Base-by-base conservation (phyloP, 2,113 vertebrate species). In the Copsychus sechellarum region DNA sequence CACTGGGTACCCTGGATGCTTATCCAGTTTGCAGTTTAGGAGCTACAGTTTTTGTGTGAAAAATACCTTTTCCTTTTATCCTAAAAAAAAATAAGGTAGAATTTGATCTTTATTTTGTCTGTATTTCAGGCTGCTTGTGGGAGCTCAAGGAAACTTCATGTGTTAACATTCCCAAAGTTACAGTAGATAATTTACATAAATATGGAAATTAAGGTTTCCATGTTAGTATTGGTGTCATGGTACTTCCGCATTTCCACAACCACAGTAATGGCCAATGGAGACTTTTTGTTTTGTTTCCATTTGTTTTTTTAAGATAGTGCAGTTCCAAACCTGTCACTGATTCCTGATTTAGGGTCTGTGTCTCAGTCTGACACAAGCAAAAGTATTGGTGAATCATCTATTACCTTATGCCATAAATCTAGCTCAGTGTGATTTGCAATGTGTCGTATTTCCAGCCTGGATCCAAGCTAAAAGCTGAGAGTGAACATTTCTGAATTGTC, bases 121-220 rank as follows among this genome's bases (percentile, higher is more conserved):
- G 8, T 64, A 79, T 95, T 96, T 95, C 84, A 95, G 34, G 79
- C 61, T 95, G 58, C 53, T 38, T 69, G 61, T 92, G 34, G 73
- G 76, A 95, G 57, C 72, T 85, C 62, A 86, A 48, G 67, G 84
- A 90, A 91, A 73, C 82, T 70, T 92, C 53, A 65, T 54, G 19
- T 93, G 74, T 97, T 97, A 93, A 94, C 92, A 91, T 94, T 97
- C 47, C 38, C 81, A 74, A 89, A 96, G 40, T 66, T 85, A 86
- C 92, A 62, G 38, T 64, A 70, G 72, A 80, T 84, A 67, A 92
- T 94, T 96, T 86, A 80, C 40, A 81, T 86, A 69, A 95, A 81
- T 65, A 82, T 83, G 71, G 61, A 97, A 96, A 96, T 96, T 48
- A 95, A 89, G 28, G 22, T 95, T 96, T 82, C 24, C 65, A 33